Evolutionary conservation across 1,140 invertebrate species (phyloP), one percentile per base, ranked within the genome.

Genomic region (Ridgeia piscesae): DNA sequence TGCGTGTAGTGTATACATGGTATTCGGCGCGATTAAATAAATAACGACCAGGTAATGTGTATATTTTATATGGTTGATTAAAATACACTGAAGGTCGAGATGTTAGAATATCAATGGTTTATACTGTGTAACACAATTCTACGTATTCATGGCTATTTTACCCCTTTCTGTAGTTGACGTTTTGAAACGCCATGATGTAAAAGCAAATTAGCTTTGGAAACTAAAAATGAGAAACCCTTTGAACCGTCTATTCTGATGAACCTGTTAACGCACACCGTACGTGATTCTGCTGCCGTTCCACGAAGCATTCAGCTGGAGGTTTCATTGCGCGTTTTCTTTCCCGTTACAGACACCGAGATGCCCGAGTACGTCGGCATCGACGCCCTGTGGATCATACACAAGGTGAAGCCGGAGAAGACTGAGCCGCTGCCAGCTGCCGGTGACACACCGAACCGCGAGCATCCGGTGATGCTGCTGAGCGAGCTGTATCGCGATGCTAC

Each of bases 401-500:
- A 90, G 89, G 14, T 34, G 89, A 90, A 14, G 34, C 34, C 35
- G 4, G 34, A 34, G 48, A 35, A 48, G n/a, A 48, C 91, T 14
- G 58, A n/a, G 35, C 31, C 50, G 88, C 42, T 33, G 14, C 0
- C 89, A 21, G 58, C 11, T 4, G 58, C 17, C 58, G 58, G 58
- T 21, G 48, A 33, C 50, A n/a, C 33, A 31, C 34, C 42, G 27
- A 6, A 48, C n/a, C 27, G 48, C 1, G 88, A 92, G 91, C 35
- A 92, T 50, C 42, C 91, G 0, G 88, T 92, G 1, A 77, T 35
- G 48, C 8, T 92, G 27, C 34, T 92, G 8, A 34, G 35, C n/a
- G 91, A 92, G 91, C 91, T 92, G 21, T 58, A 92, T 33, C 50
- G 88, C 35, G 88, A 88, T n/a, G 42, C 91, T 9, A 77, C 34